Percentiles rank a stretch among this genome's conserved stretches.
phyloP scores from a whole-genome alignment of 2,797 vertebrate genomes.

The Cyclopterus lumpus region DNA sequence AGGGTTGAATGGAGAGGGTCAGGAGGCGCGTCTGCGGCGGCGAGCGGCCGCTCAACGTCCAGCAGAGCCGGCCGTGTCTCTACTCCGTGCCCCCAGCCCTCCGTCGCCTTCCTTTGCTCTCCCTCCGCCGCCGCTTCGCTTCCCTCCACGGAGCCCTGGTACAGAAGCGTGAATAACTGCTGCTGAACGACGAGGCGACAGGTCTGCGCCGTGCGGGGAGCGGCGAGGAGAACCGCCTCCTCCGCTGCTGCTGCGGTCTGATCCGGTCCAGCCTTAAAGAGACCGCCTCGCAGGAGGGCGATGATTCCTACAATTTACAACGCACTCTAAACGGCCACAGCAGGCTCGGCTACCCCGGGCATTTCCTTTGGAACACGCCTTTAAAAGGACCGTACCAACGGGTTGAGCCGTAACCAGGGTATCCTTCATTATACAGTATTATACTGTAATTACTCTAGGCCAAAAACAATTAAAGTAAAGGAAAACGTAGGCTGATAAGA shows the following conservation, averaged over 20 bases:
- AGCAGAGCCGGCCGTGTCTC: slow-evolving; percentile 10
- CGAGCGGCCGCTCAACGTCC: slow-evolving; percentile 28
- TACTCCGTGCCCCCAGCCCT: neutral
- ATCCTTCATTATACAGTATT: neutral
- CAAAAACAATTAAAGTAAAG: too few relatives aligned
- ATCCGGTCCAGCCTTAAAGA: slow-evolving; percentile 62
- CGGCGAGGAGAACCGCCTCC: slow-evolving; percentile 2
- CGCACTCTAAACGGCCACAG: neutral
- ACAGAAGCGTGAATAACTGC: neutral
- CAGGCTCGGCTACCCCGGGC: neutral
- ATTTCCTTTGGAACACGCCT: neutral
- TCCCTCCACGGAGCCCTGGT: neutral
- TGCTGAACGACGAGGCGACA: neutral
- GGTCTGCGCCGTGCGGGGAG: neutral
- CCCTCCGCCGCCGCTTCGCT: neutral
- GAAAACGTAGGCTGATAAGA: too few relatives aligned
- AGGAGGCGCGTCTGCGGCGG: neutral
- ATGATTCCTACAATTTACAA: neutral
- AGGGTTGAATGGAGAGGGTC: fast-evolving
- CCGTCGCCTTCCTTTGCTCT: neutral
- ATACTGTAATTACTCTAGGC: too few relatives aligned
- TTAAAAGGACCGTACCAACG: neutral
- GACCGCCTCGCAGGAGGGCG: neutral
- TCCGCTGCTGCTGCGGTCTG: slow-evolving; percentile 9
- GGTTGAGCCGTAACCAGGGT: neutral